Evolutionary conservation across 1,140 invertebrate genomes (phyloP).

Genomic region (Panonychus citri): DNA sequence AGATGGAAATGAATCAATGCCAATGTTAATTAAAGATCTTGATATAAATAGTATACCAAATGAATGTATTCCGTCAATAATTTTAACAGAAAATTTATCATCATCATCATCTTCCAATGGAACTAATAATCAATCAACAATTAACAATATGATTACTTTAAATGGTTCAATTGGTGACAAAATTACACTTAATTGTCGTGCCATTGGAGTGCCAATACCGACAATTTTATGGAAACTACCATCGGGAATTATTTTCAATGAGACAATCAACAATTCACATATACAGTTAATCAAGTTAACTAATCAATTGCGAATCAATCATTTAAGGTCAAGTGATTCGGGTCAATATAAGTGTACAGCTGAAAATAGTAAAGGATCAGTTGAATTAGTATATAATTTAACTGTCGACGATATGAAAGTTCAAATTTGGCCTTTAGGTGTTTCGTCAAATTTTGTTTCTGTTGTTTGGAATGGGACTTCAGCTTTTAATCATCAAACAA

Average conservation of each 20-base stretch:
- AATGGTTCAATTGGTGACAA: constrained; percentile 23
- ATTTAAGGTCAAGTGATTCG: constrained; percentile 18
- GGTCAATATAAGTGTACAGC: constrained; percentile 20
- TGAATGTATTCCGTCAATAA: neutral
- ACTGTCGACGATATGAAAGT: constrained; percentile 23
- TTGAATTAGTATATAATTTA: constrained; percentile 14
- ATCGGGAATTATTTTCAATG: constrained; percentile 20
- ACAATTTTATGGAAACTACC: constrained; percentile 25
- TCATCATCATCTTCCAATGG: neutral
- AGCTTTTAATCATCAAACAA: constrained; percentile 16
- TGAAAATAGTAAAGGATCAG: constrained; percentile 14
- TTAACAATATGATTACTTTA: constrained; percentile 11
- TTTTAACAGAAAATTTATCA: neutral
- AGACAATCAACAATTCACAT: constrained; percentile 17
- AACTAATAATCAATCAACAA: no score
- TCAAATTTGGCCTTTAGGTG: constrained; percentile 19
- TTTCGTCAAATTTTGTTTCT: constrained; percentile 24
- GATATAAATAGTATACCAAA: neutral
- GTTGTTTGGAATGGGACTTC: constrained; percentile 27
- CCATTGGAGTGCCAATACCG: constrained; percentile 23
- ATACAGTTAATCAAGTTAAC: constrained; percentile 17
- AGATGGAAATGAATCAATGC: neutral
- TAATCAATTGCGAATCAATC: constrained; percentile 20
- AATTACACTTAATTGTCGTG: constrained; percentile 24
- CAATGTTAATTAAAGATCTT: neutral